Conservation (phyloP, 2,888 invertebrate genomes). For the Nemotelus nigrinus region DNA sequence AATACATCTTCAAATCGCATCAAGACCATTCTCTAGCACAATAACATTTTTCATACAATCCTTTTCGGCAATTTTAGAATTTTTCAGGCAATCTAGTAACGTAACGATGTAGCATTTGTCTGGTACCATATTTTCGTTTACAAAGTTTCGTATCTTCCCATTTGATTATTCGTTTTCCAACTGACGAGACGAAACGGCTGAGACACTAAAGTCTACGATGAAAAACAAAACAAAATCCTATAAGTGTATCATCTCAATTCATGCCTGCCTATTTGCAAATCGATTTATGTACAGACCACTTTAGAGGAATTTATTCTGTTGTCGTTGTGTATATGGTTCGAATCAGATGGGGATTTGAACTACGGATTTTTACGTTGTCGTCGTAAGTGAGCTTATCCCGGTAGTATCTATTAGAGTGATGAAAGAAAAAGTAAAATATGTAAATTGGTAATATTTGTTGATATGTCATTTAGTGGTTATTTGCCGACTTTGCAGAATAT, state of each 20-base stretch:
- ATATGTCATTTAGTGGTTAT: slow-evolving; percentile 25
- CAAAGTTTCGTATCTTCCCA: too few relatives aligned
- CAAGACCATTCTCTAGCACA: too few relatives aligned
- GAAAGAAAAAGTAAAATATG: slow-evolving; percentile 22
- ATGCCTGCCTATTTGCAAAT: neutral
- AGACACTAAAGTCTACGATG: too few relatives aligned
- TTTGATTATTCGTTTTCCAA: too few relatives aligned
- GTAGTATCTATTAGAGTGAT: neutral
- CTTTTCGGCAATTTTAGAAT: too few relatives aligned
- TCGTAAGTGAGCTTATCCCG: slow-evolving; percentile 9
- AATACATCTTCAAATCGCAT: too few relatives aligned
- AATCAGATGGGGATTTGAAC: slow-evolving; percentile 9
- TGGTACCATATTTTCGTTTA: too few relatives aligned
- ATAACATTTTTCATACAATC: too few relatives aligned
- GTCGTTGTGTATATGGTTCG: neutral
- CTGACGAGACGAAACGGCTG: too few relatives aligned
- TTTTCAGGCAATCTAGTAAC: too few relatives aligned
- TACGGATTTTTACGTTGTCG: slow-evolving; percentile 12
- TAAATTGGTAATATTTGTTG: slow-evolving; percentile 31
- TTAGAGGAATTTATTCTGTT: neutral
- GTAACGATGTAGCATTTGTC: too few relatives aligned
- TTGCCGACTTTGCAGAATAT: slow-evolving; percentile 26
- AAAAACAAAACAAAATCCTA: too few relatives aligned
- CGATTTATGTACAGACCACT: neutral
- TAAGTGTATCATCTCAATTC: neutral